Percentiles rank a stretch among this genome's conserved stretches.
Conservation (phyloP, 2,888 invertebrate species). For the Andrena bicolor region DNA sequence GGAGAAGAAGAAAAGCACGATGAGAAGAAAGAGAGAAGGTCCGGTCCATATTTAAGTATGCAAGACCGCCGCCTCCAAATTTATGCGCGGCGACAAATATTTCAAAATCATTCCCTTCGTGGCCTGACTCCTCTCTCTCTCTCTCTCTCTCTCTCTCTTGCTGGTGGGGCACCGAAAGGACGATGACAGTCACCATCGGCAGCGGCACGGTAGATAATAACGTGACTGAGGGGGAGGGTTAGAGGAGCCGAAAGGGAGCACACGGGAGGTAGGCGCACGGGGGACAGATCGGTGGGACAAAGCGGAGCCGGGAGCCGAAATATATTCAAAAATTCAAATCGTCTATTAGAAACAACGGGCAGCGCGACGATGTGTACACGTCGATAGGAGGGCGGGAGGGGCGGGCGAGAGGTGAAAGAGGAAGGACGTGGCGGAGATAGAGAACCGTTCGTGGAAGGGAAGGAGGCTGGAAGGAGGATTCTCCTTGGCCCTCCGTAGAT, state of each 20-base stretch:
- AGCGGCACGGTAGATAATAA: slow-evolving; percentile 71
- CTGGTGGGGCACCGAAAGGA: slow-evolving; percentile 41
- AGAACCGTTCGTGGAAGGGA: slow-evolving; percentile 73
- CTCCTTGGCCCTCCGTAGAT: slow-evolving; percentile 74
- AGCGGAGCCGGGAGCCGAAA: slow-evolving; percentile 71
- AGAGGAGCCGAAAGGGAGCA: slow-evolving; percentile 34
- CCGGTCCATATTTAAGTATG: slow-evolving; percentile 83
- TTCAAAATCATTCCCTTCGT: slow-evolving; percentile 80
- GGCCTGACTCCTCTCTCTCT: slow-evolving; percentile 28
- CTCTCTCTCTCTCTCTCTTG: slow-evolving; percentile 25
- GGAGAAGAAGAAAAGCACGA: slow-evolving; percentile 30
- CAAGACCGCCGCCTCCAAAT: slow-evolving; percentile 81
- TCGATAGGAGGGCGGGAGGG: slow-evolving; percentile 58
- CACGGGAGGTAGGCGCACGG: slow-evolving; percentile 47
- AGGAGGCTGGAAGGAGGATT: slow-evolving; percentile 62
- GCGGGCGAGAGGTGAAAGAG: slow-evolving; percentile 56
- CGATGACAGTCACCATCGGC: slow-evolving; percentile 59
- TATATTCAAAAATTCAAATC: slow-evolving; percentile 82
- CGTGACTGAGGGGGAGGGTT: slow-evolving; percentile 52
- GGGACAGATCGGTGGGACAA: slow-evolving; percentile 62
- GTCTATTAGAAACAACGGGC: slow-evolving; percentile 79
- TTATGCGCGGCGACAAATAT: slow-evolving; percentile 84
- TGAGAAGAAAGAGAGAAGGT: slow-evolving; percentile 62
- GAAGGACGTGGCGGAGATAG: slow-evolving; percentile 59
- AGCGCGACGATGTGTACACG: slow-evolving; percentile 72